Evolutionary conservation across 2,888 invertebrate species (phyloP).

Genomic region (Miltochrista miniata): DNA sequence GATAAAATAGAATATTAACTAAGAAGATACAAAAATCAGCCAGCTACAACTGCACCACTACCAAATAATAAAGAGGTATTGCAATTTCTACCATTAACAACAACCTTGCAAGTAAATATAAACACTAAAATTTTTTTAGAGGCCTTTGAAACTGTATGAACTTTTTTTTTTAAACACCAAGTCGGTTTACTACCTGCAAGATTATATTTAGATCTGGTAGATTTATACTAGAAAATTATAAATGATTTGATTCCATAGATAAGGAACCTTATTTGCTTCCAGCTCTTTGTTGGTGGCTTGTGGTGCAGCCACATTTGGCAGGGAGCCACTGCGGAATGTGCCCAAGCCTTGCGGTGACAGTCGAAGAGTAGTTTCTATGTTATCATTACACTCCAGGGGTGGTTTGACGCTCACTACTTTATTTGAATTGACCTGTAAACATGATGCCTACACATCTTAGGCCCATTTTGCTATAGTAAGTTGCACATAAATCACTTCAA

Average conservation of each 20-base stretch:
- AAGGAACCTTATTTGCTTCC: constrained; percentile 87
- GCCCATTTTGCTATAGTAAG: constrained; percentile 12
- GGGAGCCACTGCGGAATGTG: constrained; percentile 90
- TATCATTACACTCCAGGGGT: constrained; percentile 63
- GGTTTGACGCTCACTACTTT: constrained; percentile 64
- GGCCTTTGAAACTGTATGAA: no score
- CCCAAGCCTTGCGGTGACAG: constrained; percentile 79
- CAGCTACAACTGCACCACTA: constrained; percentile 73
- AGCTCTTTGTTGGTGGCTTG: constrained; percentile 76
- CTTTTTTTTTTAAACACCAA: not conserved
- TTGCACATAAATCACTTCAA: no score
- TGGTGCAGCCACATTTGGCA: constrained; percentile 93
- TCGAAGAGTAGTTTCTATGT: constrained; percentile 60
- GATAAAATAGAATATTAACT: not conserved
- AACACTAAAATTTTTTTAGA: not conserved
- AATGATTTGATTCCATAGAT: constrained; percentile 62
- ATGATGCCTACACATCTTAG: constrained; percentile 56
- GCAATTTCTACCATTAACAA: constrained; percentile 35
- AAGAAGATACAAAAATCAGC: constrained; percentile 37
- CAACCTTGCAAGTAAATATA: constrained; percentile 26
- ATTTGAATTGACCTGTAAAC: constrained; percentile 79
- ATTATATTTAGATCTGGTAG: constrained; percentile 26
- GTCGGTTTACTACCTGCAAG: constrained; percentile 27
- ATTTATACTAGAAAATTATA: constrained; percentile 31
- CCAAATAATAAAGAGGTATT: constrained; percentile 55